Evolutionary conservation across 64 coral and sea anemone species (phyloP).

Genomic region (Catalaphyllia jardinei): DNA sequence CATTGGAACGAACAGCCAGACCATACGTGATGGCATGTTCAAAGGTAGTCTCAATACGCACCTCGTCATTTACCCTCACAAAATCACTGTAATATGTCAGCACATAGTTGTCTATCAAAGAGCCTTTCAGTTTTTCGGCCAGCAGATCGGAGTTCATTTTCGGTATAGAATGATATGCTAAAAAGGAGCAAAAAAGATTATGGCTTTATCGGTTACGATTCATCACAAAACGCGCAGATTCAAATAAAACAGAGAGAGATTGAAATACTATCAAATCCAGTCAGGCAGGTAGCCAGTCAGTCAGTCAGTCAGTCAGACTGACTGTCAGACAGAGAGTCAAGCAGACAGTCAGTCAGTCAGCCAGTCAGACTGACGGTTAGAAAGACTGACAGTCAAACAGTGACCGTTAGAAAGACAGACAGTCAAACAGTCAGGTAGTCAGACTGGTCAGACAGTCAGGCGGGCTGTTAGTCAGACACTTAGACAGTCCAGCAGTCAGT

Average conservation of each 20-base stretch:
- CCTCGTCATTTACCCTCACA: constrained; percentile 47
- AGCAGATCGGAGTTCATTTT: constrained; percentile 65
- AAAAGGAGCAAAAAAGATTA: background rate
- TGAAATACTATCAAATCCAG: background rate
- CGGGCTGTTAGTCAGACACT: background rate
- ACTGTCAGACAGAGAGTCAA: background rate
- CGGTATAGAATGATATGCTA: constrained; percentile 41
- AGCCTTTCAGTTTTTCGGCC: constrained; percentile 56
- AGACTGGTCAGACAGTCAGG: background rate
- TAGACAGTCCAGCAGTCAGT: background rate
- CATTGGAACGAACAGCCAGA: constrained; percentile 56
- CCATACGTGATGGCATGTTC: constrained; percentile 95
- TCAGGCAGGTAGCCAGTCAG: background rate
- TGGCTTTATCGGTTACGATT: no score
- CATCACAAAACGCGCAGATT: no score
- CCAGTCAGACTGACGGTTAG: background rate
- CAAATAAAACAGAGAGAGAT: no score
- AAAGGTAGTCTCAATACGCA: constrained; percentile 83
- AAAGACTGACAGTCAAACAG: background rate
- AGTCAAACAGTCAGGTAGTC: background rate
- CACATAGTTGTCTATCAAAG: constrained; percentile 95
- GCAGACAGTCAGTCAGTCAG: background rate
- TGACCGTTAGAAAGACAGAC: background rate
- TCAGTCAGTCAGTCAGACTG: background rate
- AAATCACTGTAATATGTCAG: constrained; percentile 78